Conservation (phyloP, 2,888 invertebrate species). For the Polietes domitor region DNA sequence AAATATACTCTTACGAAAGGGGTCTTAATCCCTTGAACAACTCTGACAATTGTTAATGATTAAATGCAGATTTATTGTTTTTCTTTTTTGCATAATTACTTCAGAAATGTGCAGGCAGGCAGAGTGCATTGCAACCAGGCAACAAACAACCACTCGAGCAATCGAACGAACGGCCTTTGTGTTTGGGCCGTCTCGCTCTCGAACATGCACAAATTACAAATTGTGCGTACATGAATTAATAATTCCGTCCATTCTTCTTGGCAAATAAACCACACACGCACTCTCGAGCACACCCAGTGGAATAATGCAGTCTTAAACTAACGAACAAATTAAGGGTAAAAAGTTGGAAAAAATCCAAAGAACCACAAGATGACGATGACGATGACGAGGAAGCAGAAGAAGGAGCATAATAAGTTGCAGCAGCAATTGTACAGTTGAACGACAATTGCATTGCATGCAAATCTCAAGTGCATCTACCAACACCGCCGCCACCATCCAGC, state of each 20-base stretch:
- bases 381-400: neutral
- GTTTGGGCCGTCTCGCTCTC: conserved; percentile 26
- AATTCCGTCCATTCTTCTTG: conserved; percentile 12
- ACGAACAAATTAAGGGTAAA: conserved; percentile 42
- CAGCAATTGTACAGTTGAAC: conserved; percentile 8
- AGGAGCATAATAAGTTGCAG: conserved; percentile 34
- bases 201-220: conserved; percentile 32
- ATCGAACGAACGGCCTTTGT: conserved; percentile 1
- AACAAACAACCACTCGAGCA: conserved; percentile 21
- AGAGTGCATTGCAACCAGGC: neutral
- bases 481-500: neutral
- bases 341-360: conserved; percentile 25
- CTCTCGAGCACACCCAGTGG: neutral
- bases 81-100: conserved; percentile 24
- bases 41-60: conserved; percentile 31
- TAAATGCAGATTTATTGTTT: conserved; percentile 30
- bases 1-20: neutral
- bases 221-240: conserved; percentile 36
- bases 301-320: conserved; percentile 32
- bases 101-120: neutral
- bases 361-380: neutral
- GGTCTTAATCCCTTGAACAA: conserved; percentile 9
- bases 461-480: conserved; percentile 10
- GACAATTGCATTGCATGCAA: conserved; percentile 36
- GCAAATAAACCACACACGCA: neutral